Percentiles rank a stretch among this genome's conserved stretches.
Conservation (phyloP, 2,797 vertebrate genomes). For the Schizopygopsis pylzovi region DNA sequence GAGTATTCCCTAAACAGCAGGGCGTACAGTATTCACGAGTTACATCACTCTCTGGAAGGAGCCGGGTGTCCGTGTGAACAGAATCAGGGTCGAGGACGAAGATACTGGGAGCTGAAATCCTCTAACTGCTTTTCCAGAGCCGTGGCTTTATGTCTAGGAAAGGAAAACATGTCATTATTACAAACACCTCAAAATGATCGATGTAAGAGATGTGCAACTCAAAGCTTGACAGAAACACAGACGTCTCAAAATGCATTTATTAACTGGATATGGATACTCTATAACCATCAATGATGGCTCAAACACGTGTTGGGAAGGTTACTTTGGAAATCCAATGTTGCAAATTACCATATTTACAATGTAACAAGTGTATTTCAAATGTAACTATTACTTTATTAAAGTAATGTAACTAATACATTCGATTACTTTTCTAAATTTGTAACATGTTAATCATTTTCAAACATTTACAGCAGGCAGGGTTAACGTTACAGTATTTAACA, state of each 20-base stretch:
- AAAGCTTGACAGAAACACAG: not conserved
- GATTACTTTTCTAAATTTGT: too few relatives aligned
- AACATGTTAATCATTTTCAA: too few relatives aligned
- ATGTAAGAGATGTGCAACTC: not conserved
- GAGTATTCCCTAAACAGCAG: not conserved
- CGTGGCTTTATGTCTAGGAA: constrained; percentile 91
- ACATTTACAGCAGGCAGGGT: too few relatives aligned
- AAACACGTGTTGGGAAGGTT: not conserved
- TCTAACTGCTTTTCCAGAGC: constrained; percentile 89
- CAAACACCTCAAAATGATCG: not conserved
- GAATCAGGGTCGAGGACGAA: constrained; percentile 79
- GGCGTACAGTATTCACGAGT: not conserved
- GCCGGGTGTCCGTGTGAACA: not conserved
- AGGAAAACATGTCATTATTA: not conserved
- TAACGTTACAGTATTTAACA: too few relatives aligned
- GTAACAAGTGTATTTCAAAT: too few relatives aligned
- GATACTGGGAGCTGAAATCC: constrained; percentile 88
- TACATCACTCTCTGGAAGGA: not conserved
- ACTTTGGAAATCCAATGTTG: too few relatives aligned
- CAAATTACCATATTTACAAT: too few relatives aligned
- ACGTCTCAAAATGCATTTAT: not conserved
- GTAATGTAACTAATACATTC: too few relatives aligned
- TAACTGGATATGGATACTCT: not conserved
- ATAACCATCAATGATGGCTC: not conserved
- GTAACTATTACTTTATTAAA: too few relatives aligned